Evolutionary conservation across 2,888 invertebrate genomes (phyloP).

Genomic region (Mythimna ferrago): DNA sequence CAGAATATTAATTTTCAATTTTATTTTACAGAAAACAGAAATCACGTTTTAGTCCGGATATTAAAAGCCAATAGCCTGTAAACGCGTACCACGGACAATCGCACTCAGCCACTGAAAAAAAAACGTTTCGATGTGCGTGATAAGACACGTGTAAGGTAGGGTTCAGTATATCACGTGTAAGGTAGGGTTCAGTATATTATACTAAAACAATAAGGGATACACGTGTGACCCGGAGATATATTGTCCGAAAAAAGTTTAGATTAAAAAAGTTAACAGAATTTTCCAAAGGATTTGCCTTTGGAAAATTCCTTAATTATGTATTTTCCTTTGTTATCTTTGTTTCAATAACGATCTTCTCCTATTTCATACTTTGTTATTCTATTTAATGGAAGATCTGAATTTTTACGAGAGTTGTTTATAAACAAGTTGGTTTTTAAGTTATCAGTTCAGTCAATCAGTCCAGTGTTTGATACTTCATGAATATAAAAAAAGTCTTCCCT

Average conservation of each 20-base stretch:
- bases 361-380: not conserved
- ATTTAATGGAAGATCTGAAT: too few species aligned
- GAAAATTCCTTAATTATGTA: too few species aligned
- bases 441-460: too few species aligned
- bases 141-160: not conserved
- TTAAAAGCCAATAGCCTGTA: constrained; percentile 67
- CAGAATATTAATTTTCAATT: constrained; percentile 53
- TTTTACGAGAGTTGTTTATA: too few species aligned
- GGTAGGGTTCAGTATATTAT: not conserved
- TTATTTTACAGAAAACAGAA: constrained; percentile 53
- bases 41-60: constrained; percentile 61
- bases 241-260: too few species aligned
- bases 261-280: too few species aligned
- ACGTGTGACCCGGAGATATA: not conserved
- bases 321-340: not conserved
- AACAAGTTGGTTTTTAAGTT: too few species aligned
- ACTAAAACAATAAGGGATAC: not conserved
- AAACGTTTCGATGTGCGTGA: constrained; percentile 16
- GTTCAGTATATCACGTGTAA: not conserved
- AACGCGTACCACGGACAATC: constrained; percentile 59
- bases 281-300: too few species aligned
- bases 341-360: not conserved
- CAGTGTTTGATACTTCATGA: too few species aligned
- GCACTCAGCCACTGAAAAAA: constrained; percentile 55
- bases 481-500: too few species aligned